phyloP scores from a whole-genome alignment of 2,888 invertebrate species.

The Rhodophaea formosa region DNA sequence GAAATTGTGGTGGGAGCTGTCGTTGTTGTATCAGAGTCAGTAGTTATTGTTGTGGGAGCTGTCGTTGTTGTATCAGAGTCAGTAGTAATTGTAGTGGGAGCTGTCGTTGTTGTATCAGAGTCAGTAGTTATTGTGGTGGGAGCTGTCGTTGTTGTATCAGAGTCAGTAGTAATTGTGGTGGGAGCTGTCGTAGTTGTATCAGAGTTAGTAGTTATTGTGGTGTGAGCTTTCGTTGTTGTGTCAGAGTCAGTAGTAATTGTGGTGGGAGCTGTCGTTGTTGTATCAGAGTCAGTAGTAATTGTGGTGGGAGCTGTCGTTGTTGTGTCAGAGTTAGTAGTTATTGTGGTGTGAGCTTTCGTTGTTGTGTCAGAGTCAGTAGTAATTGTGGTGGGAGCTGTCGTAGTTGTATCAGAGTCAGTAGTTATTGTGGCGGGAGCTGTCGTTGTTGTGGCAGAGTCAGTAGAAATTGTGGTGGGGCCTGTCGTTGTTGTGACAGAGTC shows the following conservation, averaged over 20 bases:
- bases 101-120: slow-evolving; percentile 3
- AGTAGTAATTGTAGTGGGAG: slow-evolving; percentile 5
- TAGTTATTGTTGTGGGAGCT: slow-evolving; percentile 3
- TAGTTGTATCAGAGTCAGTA: background rate
- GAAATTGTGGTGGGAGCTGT: no score
- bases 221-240: slow-evolving; percentile 16
- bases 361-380: background rate
- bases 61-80: slow-evolving; percentile 9
- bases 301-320: background rate
- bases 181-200: slow-evolving; percentile 1
- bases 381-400: background rate
- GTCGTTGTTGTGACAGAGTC: background rate
- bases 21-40: background rate
- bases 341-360: background rate
- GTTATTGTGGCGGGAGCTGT: background rate
- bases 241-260: background rate
- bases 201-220: slow-evolving; percentile 18
- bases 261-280: background rate
- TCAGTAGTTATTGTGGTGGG: slow-evolving; percentile 11
- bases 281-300: background rate
- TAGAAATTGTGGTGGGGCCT: background rate
- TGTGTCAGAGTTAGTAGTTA: background rate
- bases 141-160: slow-evolving; percentile 13
- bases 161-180: slow-evolving; percentile 16
- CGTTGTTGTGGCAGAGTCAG: background rate